Percentiles rank a stretch among this genome's conserved stretches.
Conservation (phyloP, 1,140 invertebrate genomes). For the Cyclargus thomasi region DNA sequence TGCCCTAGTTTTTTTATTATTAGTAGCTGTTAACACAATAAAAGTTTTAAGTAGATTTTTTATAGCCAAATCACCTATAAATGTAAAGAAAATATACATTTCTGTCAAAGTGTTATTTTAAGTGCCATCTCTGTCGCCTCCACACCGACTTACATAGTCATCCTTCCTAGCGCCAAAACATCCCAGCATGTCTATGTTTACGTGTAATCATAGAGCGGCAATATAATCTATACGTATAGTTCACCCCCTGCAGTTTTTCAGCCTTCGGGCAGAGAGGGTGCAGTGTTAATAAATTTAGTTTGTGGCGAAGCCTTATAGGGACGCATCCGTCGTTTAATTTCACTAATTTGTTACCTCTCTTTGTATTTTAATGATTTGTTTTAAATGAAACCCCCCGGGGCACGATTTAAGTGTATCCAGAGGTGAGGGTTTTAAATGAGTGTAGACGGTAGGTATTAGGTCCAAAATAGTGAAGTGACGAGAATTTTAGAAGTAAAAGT, state of each 20-base stretch:
- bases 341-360: constrained; percentile 6
- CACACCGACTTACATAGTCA: too few relatives aligned
- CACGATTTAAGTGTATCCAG: neutral
- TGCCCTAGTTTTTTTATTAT: too few relatives aligned
- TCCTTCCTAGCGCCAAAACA: too few relatives aligned
- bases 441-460: too few relatives aligned
- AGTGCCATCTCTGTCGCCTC: too few relatives aligned
- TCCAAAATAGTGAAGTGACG: too few relatives aligned
- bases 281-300: constrained; percentile 16
- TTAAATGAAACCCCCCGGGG: neutral
- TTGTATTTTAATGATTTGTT: constrained; percentile 9
- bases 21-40: too few relatives aligned
- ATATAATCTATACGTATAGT: neutral
- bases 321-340: constrained; percentile 7
- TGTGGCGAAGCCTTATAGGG: constrained; percentile 1
- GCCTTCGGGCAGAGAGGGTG: constrained; percentile 8
- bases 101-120: too few relatives aligned
- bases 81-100: too few relatives aligned
- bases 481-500: too few relatives aligned
- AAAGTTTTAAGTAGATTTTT: too few relatives aligned
- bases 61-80: too few relatives aligned
- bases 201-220: neutral
- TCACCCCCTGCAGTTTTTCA: constrained; percentile 10
- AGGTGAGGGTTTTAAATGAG: neutral
- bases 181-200: neutral